Conservation (phyloP, 2,888 invertebrate genomes). For the Caenorhabditis afra region DNA sequence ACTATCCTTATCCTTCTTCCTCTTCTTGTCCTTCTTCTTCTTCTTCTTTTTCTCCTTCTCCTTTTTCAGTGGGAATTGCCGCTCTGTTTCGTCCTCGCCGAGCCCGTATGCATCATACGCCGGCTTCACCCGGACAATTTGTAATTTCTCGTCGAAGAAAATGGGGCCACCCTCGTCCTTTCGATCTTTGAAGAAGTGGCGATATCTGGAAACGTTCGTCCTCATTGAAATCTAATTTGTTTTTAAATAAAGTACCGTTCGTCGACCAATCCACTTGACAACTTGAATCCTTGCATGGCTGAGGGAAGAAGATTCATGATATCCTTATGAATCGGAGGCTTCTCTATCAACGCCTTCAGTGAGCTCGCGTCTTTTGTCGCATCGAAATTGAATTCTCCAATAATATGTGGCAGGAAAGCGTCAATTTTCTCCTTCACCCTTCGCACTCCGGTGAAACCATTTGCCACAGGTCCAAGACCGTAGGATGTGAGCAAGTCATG, state of each 20-base stretch:
- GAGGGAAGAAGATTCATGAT: slow-evolving; percentile 63
- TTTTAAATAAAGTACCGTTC: slow-evolving; percentile 61
- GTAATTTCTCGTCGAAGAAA: slow-evolving; percentile 31
- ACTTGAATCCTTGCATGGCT: slow-evolving; percentile 68
- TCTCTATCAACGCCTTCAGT: slow-evolving; percentile 68
- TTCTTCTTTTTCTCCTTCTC: slow-evolving; percentile 70
- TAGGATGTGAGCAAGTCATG: slow-evolving; percentile 67
- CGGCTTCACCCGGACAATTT: slow-evolving; percentile 17
- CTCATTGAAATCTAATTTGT: too few relatives aligned
- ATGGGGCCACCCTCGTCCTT: slow-evolving; percentile 23
- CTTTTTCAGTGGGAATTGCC: slow-evolving; percentile 43
- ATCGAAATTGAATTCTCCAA: slow-evolving; percentile 69
- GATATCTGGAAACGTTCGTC: slow-evolving; percentile 60
- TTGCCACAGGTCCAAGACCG: slow-evolving; percentile 62
- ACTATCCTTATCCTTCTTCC: slow-evolving; percentile 58
- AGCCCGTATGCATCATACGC: slow-evolving; percentile 25
- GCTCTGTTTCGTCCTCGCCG: slow-evolving; percentile 31
- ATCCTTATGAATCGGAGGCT: slow-evolving; percentile 75
- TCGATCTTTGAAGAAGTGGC: slow-evolving; percentile 61
- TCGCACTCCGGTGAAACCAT: slow-evolving; percentile 49
- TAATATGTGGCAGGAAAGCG: slow-evolving; percentile 72
- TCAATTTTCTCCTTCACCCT: slow-evolving; percentile 67
- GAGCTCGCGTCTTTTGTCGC: slow-evolving; percentile 65
- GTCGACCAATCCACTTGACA: slow-evolving; percentile 70
- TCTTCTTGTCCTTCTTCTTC: slow-evolving; percentile 65